Base-by-base conservation (phyloP, 2,797 vertebrate species). In the Adrianichthys oophorus region DNA sequence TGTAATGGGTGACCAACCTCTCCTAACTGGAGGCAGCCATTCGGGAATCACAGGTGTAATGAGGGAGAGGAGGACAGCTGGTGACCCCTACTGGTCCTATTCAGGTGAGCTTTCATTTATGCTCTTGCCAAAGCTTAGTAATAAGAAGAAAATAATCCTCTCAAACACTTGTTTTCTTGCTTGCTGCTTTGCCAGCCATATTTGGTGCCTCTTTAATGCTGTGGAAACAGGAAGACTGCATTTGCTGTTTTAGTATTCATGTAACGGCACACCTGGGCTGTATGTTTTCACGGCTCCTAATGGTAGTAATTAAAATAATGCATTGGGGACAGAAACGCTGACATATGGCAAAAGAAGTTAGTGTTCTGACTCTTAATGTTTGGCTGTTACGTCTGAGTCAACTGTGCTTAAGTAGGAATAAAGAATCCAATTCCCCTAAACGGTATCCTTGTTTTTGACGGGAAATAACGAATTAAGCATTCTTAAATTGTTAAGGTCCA, bases 71-170 rank as follows among this genome's bases (percentile, higher is more conserved):
- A 97, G 98, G 83, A 95, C 95, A 49, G 90, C 93, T 0, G 92
- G 91, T 57, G 95, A 97, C 87, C 92, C 94, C 32, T 99, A 98
- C 85, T 99, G 98, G 98, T 96, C 96, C 1, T 99, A 99, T 89
- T 95, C 97, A 32, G 96, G 98, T 99, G 88, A 91, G 92, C 74
- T 72, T 45, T 64, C 49, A 23, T 65, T 68, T 74, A 52, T 57
- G 59, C 16, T 15, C 49, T 32, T 50, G 52, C 40, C 57, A 21
- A 16, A 62, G 50, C 59, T 19, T 48, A 43, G 53, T 18, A 66
- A 51, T 62, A 43, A 21, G 62, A 43, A 21, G 54, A 54, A 68
- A 73, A 72, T 70, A 48, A 7, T 47, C 32, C 32, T 7, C 18
- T 54, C 53, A 48, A 15, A 53, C 52, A 67, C 41, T 37, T 37